A percentile compares a stretch with the other conserved stretches of the same genome.
Conservation (phyloP, 2,888 invertebrate species). For the Chirona hameri region DNA sequence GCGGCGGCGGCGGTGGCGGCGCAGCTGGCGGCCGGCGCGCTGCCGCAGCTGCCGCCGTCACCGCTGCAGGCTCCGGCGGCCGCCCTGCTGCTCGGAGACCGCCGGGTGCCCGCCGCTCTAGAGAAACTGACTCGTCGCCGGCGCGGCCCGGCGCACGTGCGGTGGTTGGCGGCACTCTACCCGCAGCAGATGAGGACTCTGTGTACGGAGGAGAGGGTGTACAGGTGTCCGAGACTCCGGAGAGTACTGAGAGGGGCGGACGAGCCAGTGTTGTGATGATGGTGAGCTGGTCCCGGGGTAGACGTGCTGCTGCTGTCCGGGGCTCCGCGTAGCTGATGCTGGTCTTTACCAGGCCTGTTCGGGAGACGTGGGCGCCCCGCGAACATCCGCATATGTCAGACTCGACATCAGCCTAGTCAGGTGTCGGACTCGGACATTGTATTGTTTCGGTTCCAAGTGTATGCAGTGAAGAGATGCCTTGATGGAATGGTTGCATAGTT, state of each 20-base stretch:
- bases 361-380: no score
- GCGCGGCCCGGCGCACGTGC: not conserved
- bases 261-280: no score
- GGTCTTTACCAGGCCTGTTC: no score
- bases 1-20: not conserved
- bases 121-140: not conserved
- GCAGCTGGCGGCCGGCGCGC: not conserved
- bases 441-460: no score
- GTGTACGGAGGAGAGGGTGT: not conserved
- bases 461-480: no score
- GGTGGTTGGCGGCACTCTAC: constrained; percentile 5
- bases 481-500: no score
- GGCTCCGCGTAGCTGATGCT: no score
- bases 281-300: no score
- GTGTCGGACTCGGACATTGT: no score
- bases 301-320: no score
- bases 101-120: not conserved
- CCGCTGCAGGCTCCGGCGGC: constrained; percentile 2
- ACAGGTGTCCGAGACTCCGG: not conserved
- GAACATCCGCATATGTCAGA: no score
- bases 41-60: not conserved
- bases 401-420: no score
- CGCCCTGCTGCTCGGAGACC: not conserved
- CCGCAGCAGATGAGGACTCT: not conserved
- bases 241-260: not conserved